Evolutionary conservation across 2,797 vertebrate genomes (phyloP).

Genomic region (Megaceryle alcyon): DNA sequence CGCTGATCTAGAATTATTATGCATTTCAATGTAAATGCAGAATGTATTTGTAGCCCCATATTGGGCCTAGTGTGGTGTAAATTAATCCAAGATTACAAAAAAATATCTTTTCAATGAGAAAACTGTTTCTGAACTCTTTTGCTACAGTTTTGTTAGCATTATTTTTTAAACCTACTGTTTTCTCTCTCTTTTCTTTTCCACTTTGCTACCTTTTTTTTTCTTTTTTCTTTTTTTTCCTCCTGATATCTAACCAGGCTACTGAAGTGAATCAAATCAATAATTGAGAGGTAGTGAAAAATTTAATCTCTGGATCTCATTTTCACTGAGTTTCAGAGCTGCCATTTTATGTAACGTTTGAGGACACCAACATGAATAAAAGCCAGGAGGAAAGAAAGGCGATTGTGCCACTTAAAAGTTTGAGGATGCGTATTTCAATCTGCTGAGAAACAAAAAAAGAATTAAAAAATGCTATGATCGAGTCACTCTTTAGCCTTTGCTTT

Average conservation of each 20-base stretch:
- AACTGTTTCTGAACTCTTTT: constrained; percentile 31
- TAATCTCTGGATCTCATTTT: background rate
- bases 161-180: background rate
- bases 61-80: constrained; percentile 5
- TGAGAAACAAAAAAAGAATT: background rate
- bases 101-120: constrained; percentile 21
- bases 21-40: constrained; percentile 2
- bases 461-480: background rate
- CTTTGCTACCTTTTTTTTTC: background rate
- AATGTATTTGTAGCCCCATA: background rate
- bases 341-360: background rate
- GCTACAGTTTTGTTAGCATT: background rate
- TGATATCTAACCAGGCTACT: background rate
- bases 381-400: background rate
- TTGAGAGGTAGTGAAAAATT: background rate
- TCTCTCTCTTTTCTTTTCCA: background rate
- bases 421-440: background rate
- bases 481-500: background rate
- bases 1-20: background rate
- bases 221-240: background rate
- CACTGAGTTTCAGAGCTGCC: background rate
- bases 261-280: constrained; percentile 9
- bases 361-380: background rate
- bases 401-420: background rate
- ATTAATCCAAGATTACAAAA: constrained; percentile 54